These are phyloP conservation scores for Tachina lurida DNA, from an alignment of 2,888 invertebrate species.

Conservation along the genomic window DNA sequence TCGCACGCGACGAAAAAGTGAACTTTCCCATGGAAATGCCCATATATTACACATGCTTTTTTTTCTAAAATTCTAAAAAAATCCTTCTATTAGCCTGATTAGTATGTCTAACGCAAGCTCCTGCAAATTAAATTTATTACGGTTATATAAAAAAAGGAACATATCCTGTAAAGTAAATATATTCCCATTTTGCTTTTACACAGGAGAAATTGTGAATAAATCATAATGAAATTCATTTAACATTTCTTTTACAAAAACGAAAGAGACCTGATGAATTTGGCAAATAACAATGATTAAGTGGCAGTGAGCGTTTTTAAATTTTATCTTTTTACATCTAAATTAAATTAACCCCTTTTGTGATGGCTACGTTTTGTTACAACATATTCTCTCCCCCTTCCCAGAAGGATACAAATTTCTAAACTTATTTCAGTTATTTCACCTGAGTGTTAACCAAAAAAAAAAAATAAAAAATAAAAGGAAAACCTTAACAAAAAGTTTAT, in stretches of 20 bases:
- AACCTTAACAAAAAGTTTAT: conserved; percentile 11
- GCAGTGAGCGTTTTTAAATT: conserved; percentile 1
- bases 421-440: conserved; percentile 55
- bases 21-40: no score
- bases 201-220: conserved; percentile 18
- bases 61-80: no score
- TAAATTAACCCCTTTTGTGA: conserved; percentile 72
- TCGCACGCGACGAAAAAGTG: no score
- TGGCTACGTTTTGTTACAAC: conserved; percentile 3
- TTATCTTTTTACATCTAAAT: conserved; percentile 71
- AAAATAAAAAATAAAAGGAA: no score
- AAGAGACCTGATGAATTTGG: conserved; percentile 5
- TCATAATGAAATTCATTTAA: conserved; percentile 38
- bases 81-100: conserved; percentile 8
- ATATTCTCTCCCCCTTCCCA: background rate
- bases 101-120: background rate
- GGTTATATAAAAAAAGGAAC: background rate
- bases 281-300: conserved; percentile 6
- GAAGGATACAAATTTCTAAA: conserved; percentile 40
- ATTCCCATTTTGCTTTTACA: conserved; percentile 2
- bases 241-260: background rate
- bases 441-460: conserved; percentile 21
- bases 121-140: conserved; percentile 21
- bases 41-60: background rate
- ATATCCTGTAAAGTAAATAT: conserved; percentile 30